phyloP scores from a whole-genome alignment of 2,888 invertebrate genomes.

The Scrobipalpa atriplicella region DNA sequence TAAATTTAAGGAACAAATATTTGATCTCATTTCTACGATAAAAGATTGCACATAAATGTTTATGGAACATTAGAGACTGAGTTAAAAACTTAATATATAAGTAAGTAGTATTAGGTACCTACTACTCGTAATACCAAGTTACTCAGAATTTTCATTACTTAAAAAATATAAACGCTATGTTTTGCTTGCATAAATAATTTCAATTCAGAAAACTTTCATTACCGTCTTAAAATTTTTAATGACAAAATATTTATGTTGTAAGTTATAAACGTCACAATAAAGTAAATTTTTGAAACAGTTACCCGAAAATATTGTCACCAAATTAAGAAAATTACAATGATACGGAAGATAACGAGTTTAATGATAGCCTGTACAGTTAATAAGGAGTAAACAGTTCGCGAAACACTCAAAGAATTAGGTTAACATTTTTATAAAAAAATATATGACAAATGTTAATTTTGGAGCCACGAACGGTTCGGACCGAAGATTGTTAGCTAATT shows the following conservation, averaged over 20 bases:
- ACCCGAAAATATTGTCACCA: constrained; percentile 18
- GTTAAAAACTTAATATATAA: no score
- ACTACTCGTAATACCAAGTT: no score
- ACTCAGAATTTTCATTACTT: no score
- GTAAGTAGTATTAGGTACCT: no score
- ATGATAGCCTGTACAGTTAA: constrained; percentile 19
- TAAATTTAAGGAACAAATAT: no score
- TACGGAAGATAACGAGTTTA: constrained; percentile 1
- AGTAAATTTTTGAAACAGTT: constrained; percentile 16
- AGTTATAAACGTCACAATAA: constrained; percentile 28
- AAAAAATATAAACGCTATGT: no score
- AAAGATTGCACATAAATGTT: no score
- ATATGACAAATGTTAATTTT: background rate
- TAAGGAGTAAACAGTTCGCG: background rate
- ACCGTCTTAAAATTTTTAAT: background rate
- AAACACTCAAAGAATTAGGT: background rate
- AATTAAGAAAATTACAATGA: constrained; percentile 21
- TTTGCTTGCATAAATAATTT: no score
- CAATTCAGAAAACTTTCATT: background rate
- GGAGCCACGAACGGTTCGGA: constrained; percentile 31
- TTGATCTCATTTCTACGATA: no score
- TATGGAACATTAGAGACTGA: no score
- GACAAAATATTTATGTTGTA: background rate
- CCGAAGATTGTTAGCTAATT: constrained; percentile 36
- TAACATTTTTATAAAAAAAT: background rate